phyloP scores from a whole-genome alignment of 2,888 invertebrate species.

The Campoplex capitator region DNA sequence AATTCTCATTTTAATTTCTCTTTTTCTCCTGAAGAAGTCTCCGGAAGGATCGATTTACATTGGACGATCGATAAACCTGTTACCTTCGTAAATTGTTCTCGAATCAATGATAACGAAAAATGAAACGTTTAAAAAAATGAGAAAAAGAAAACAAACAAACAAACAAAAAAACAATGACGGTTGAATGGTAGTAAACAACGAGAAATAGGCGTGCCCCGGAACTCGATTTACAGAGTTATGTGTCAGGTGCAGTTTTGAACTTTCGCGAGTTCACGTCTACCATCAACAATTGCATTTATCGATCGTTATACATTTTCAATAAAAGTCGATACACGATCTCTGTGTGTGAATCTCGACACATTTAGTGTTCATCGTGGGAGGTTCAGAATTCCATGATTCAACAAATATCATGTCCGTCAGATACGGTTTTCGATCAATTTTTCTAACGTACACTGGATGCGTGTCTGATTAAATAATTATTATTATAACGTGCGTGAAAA shows the following conservation, averaged over 20 bases:
- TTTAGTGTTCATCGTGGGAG: slow-evolving; percentile 29
- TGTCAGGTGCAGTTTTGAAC: slow-evolving; percentile 59
- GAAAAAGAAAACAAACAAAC: background rate
- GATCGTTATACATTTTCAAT: slow-evolving; percentile 36
- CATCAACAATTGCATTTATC: slow-evolving; percentile 31
- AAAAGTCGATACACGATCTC: slow-evolving; percentile 1
- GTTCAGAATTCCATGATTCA: slow-evolving; percentile 32
- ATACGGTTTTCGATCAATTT: slow-evolving; percentile 7
- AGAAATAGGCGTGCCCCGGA: slow-evolving; percentile 47
- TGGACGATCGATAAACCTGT: slow-evolving; percentile 2
- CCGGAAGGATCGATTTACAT: slow-evolving; percentile 19
- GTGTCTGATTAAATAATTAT: slow-evolving; percentile 41
- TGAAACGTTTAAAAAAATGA: slow-evolving; percentile 11
- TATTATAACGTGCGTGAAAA: slow-evolving; percentile 45
- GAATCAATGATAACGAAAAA: slow-evolving; percentile 18
- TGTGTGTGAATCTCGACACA: background rate
- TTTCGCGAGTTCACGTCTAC: slow-evolving; percentile 9
- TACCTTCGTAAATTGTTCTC: background rate
- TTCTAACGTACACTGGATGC: slow-evolving; percentile 24
- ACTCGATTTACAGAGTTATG: slow-evolving; percentile 40
- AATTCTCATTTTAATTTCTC: background rate
- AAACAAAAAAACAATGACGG: background rate
- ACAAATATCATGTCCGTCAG: background rate
- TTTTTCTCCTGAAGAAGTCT: background rate
- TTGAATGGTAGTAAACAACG: slow-evolving; percentile 19